Evolutionary conservation across 2,113 vertebrate genomes (phyloP).

Genomic region (Pogonocichla stellata): DNA sequence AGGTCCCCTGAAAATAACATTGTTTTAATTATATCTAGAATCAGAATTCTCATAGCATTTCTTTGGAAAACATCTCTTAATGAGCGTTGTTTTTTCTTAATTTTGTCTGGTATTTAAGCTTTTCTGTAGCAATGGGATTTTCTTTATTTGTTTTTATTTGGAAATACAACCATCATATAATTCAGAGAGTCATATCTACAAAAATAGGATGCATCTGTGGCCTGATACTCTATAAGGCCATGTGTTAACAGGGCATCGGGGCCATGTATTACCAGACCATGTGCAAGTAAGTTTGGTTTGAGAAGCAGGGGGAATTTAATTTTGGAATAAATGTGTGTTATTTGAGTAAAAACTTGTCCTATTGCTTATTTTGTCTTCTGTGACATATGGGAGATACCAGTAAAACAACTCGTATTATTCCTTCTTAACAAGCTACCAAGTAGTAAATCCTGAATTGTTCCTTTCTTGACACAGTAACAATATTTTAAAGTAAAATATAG

Average conservation of each 20-base stretch:
- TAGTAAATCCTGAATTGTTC: neutral
- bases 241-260: neutral
- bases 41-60: neutral
- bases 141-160: neutral
- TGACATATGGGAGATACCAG: neutral
- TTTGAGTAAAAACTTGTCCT: neutral
- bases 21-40: neutral
- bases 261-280: neutral
- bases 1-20: neutral
- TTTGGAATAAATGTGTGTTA: neutral
- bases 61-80: neutral
- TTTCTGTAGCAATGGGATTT: neutral
- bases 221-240: neutral
- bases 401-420: neutral
- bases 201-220: neutral
- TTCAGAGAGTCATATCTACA: neutral
- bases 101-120: neutral
- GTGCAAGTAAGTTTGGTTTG: neutral
- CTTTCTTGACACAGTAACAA: neutral
- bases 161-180: neutral
- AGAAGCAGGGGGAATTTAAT: rapidly evolving
- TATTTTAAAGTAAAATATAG: neutral
- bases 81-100: rapidly evolving
- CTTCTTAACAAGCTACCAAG: neutral
- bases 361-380: neutral